Conservation (phyloP, 2,113 vertebrate genomes). For the Arothron firmamentum region DNA sequence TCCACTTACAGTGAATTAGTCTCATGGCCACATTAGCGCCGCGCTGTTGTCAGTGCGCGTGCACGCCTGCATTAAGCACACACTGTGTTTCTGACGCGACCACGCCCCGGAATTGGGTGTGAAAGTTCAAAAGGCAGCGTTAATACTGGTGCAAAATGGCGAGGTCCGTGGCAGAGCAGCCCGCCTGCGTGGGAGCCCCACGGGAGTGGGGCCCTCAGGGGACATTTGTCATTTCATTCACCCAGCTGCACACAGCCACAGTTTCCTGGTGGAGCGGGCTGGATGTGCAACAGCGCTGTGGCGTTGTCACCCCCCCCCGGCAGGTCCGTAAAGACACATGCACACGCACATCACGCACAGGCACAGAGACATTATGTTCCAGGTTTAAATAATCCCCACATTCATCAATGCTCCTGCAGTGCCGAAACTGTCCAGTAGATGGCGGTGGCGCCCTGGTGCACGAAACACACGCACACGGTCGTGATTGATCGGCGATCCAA, state of each 20-base stretch:
- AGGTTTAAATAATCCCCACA: neutral
- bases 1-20: constrained; percentile 77
- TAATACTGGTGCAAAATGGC: too few relatives aligned
- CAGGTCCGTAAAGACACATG: constrained; percentile 51
- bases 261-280: constrained; percentile 63
- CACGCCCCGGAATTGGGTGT: neutral
- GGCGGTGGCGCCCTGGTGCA: constrained; percentile 70
- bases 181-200: constrained; percentile 65
- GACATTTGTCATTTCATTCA: constrained; percentile 60
- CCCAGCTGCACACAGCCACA: constrained; percentile 75
- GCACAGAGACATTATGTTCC: neutral
- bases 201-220: constrained; percentile 60
- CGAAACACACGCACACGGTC: constrained; percentile 26
- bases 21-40: constrained; percentile 63
- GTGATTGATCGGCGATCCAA: neutral
- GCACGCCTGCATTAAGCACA: constrained; percentile 27
- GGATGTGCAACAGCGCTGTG: constrained; percentile 19
- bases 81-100: constrained; percentile 3
- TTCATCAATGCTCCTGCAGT: constrained; percentile 37
- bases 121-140: constrained; percentile 4
- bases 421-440: constrained; percentile 63
- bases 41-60: constrained; percentile 28
- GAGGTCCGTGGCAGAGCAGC: constrained; percentile 18
- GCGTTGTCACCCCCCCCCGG: constrained; percentile 64
- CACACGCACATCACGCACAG: neutral